Conservation (phyloP, 2,113 vertebrate species). For the Panthera tigris region DNA sequence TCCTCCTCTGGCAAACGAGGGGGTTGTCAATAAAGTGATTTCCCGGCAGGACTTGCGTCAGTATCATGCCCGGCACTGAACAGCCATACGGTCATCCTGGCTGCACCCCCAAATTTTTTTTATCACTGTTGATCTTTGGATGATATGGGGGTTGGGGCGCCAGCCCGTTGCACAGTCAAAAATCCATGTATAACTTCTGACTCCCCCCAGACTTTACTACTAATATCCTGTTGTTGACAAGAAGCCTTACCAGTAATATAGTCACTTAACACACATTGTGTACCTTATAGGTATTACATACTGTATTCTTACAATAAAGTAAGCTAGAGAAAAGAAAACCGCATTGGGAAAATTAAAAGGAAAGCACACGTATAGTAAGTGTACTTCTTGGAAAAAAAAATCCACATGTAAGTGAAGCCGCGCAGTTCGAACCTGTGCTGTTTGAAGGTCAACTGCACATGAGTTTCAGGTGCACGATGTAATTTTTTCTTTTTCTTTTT, state of each 20-base stretch:
- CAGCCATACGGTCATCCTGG: not conserved
- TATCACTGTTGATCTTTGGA: not conserved
- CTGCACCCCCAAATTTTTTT: not conserved
- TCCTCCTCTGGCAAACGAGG: not conserved
- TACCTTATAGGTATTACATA: not conserved
- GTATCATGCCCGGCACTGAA: not conserved
- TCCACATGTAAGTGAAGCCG: not conserved
- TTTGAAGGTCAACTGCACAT: not conserved
- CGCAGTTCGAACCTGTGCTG: rapidly evolving
- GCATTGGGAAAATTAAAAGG: not conserved
- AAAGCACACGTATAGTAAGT: not conserved
- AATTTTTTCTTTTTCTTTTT: no score
- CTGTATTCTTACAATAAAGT: not conserved
- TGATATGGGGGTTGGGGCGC: not conserved
- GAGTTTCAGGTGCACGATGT: not conserved
- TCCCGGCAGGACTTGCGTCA: not conserved
- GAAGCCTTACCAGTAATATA: not conserved
- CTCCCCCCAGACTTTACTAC: not conserved
- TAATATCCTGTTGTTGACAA: not conserved
- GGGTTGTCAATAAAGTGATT: not conserved
- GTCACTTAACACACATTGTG: not conserved
- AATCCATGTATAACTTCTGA: not conserved
- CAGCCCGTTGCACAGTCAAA: not conserved
- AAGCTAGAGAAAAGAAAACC: not conserved
- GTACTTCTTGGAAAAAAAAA: not conserved